Evolutionary conservation across 2,888 invertebrate genomes (phyloP), one percentile per base, ranked within the genome.

Genomic region (Aporophyla lueneburgensis): DNA sequence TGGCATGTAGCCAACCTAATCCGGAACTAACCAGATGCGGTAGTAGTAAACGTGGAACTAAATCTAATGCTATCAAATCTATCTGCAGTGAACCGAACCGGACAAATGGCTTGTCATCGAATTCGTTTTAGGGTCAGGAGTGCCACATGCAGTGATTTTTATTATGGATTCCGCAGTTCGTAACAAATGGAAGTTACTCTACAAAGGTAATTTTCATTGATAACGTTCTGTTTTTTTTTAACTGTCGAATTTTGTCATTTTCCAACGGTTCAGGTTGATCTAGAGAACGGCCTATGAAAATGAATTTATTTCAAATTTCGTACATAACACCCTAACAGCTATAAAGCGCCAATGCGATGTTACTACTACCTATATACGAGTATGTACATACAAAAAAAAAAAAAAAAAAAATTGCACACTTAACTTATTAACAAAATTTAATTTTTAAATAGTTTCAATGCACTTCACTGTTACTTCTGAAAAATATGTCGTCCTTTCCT

Each of bases 71-170:
- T 46, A 74, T 81, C 76, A 71, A 86, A 84, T 79, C 75, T 80
- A 69, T 82, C 84, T 82, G 81, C 81, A 82, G 63, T 40, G 71
- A 81, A 78, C 71, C 56, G 78, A 78, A 46, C 68, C 67, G 68
- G 70, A 84, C 71, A 84, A 86, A 84, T 81, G 70, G 75, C 58
- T 63, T 70, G 78, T 85, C 86, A 85, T 84, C 76, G 76, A 62
- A 76, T 86, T 86, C 81, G 76, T 66, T 85, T 85, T 86, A 79
- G 51, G 86, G 81, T 76, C 81, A 76, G 62, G 21, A 70, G 59
- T 70, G 65, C 61, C 74, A 86, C 40, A 54, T 71, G 71, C 59
- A 76, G 66, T 58, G 80, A 74, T 70, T 83, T 84, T 85, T 81
- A 62, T 24, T 72, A 62, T 67, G 58, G 54, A 58, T 71, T 49